phyloP scores from a whole-genome alignment of 2,888 invertebrate genomes.

The Morpho deidamia region DNA sequence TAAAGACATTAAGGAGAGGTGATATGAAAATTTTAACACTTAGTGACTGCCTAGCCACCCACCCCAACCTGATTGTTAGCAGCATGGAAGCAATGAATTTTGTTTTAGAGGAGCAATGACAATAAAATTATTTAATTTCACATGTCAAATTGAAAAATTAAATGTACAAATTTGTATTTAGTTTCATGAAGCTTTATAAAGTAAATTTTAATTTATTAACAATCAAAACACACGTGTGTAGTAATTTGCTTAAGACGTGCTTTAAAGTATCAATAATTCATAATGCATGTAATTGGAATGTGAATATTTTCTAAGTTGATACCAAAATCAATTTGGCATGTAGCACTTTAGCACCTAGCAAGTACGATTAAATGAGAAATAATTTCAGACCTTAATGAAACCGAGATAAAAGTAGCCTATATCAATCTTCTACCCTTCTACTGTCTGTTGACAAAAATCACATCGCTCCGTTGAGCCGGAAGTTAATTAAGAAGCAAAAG shows the following conservation, averaged over 20 bases:
- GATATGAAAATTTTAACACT: slow-evolving; percentile 42
- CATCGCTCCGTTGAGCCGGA: no score
- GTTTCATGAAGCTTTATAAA: background rate
- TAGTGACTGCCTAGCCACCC: slow-evolving; percentile 35
- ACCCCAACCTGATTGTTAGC: slow-evolving; percentile 33
- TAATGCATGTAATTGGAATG: no score
- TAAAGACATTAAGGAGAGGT: slow-evolving; percentile 51
- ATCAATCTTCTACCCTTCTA: no score
- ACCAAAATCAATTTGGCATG: no score
- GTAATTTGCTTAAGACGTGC: no score
- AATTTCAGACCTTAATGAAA: background rate
- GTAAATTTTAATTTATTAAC: no score
- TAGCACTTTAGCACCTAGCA: background rate
- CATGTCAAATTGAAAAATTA: background rate
- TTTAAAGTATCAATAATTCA: no score
- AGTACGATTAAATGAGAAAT: background rate
- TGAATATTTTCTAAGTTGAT: no score
- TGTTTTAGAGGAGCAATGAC: slow-evolving; percentile 19
- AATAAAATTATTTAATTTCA: slow-evolving; percentile 1
- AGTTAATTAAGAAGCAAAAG: no score
- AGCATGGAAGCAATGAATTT: slow-evolving; percentile 31
- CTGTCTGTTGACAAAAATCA: no score
- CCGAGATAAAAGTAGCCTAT: no score
- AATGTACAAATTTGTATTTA: background rate
- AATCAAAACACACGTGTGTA: no score